Evolutionary conservation across 2,113 vertebrate genomes (phyloP), one percentile per base, ranked within the genome.

Genomic region (Rallus limicola): DNA sequence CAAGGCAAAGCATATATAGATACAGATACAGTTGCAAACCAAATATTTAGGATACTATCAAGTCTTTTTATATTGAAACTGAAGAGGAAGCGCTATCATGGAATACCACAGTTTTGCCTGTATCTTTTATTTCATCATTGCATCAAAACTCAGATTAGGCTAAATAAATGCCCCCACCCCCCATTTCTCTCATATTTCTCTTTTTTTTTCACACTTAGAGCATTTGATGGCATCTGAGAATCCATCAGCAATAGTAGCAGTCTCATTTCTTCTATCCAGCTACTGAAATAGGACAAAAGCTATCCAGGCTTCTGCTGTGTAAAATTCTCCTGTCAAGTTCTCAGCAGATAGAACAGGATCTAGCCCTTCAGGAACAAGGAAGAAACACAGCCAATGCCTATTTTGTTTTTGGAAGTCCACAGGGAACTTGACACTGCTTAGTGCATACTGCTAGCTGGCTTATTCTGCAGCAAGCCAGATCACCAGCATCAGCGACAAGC

Each of bases 191-290:
- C 9, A 56, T 10, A 19, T 75, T 67, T 81, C 38, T 88, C n/a
- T 50, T 1, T 24, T 1, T 24, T 68, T 34, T 46, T 67, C 46
- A 25, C 0, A 0, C n/a, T 72, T 55, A 21, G 14, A 59, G 6
- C 17, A 60, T 53, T 82, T 85, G n/a, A 68, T 29, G 34, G 10
- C 38, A 75, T 42, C 14, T 38, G 18, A 26, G 23, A 71, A 88
- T 15, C 34, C 58, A 67, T 14, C 40, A 62, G 40, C 26, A 58
- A 44, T 3, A 59, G 34, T 18, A 82, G 15, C 24, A 25, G 16
- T 31, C 67, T 46, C 31, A 62, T 20, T 10, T 82, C 17, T 26
- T 75, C 42, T 52, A 26, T 20, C 29, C 42, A 65, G 72, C 38
- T 34, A 70, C 31, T 34, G 63, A 75, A 65, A 50, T 3, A 56